These are phyloP conservation scores for Melanotaenia pygmaea DNA, from an alignment of 2,797 vertebrate species.

Conservation along the genomic window DNA sequence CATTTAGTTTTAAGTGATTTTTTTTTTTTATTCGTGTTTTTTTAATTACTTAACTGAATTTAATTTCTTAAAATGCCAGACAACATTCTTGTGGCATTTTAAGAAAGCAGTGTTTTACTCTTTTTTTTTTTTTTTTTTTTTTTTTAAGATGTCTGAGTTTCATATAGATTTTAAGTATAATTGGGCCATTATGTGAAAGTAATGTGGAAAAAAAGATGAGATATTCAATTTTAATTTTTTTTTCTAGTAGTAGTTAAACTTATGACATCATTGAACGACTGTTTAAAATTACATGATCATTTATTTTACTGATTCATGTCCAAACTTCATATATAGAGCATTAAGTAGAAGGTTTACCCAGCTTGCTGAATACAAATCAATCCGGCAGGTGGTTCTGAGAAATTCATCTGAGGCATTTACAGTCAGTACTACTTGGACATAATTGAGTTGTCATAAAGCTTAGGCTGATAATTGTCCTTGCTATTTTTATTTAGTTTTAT, in stretches of 20 bases:
- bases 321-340: conserved; percentile 6
- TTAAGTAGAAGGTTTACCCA: conserved; percentile 25
- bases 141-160: no score
- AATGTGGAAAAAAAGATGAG: no score
- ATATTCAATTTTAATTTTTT: neutral
- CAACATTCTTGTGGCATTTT: neutral
- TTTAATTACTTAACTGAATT: neutral
- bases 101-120: neutral
- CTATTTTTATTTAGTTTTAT: conserved; percentile 88
- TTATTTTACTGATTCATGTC: neutral
- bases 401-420: conserved; percentile 62
- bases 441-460: conserved; percentile 75
- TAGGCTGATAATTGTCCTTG: conserved; percentile 72
- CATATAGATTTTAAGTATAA: neutral
- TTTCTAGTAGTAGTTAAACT: neutral
- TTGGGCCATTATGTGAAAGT: neutral
- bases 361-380: conserved; percentile 40
- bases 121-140: no score
- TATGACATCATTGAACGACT: neutral
- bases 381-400: conserved; percentile 72
- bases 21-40: neutral
- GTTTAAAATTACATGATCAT: neutral
- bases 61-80: neutral
- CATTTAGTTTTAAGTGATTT: neutral
- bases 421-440: conserved; percentile 69